Conservation (phyloP, 2,888 invertebrate genomes). For the Panorpa germanica region DNA sequence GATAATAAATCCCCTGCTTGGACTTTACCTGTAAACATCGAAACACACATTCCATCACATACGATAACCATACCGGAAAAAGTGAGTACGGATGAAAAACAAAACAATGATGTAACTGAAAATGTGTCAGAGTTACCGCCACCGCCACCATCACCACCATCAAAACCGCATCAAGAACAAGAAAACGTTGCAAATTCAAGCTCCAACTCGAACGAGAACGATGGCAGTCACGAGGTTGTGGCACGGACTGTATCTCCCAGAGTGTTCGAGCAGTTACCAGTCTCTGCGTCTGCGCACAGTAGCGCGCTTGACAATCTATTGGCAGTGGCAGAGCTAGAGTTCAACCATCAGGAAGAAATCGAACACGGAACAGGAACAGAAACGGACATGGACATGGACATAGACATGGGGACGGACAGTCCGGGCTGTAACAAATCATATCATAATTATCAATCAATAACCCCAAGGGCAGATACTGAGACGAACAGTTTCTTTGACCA, state of each 20-base stretch:
- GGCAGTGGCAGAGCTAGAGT: slow-evolving; percentile 42
- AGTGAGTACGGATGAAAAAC: slow-evolving; percentile 15
- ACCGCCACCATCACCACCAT: slow-evolving; percentile 8
- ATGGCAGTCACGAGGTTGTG: slow-evolving; percentile 16
- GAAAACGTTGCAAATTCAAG: slow-evolving; percentile 14
- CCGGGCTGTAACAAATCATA: too few species aligned
- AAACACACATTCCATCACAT: slow-evolving; percentile 40
- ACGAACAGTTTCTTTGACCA: slow-evolving; percentile 25
- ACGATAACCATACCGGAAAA: slow-evolving; percentile 32
- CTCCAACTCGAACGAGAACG: slow-evolving; percentile 9
- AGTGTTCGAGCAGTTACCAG: slow-evolving; percentile 20
- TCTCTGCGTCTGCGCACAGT: too few species aligned
- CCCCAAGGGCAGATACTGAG: slow-evolving; percentile 5
- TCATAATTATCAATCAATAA: slow-evolving; percentile 21
- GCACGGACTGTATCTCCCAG: slow-evolving; percentile 16
- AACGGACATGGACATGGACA: too few species aligned
- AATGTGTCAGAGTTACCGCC: slow-evolving; percentile 19
- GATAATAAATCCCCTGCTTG: slow-evolving; percentile 17
- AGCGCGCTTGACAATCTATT: slow-evolving; percentile 40
- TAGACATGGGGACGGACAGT: too few species aligned
- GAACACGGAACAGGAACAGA: slow-evolving; percentile 16
- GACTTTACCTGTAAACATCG: slow-evolving; percentile 32
- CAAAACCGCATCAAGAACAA: slow-evolving; percentile 14
- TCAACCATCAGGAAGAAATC: slow-evolving; percentile 31
- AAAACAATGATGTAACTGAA: too few species aligned